Conservation (phyloP, 2,797 vertebrate genomes). For the Kryptolebias ocellatus region DNA sequence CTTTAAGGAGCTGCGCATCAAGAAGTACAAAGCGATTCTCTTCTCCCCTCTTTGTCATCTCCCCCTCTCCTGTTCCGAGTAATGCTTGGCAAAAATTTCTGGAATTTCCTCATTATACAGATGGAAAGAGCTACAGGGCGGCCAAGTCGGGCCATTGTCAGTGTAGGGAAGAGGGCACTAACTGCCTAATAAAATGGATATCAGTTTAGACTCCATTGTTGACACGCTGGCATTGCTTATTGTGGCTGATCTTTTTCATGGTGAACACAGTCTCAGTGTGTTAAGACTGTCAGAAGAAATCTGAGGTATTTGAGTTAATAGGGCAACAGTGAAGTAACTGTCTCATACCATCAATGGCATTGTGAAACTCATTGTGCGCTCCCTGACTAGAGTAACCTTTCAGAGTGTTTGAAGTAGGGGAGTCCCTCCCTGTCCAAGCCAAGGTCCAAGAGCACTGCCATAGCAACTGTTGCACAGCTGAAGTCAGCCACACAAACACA, state of each 20-base stretch:
- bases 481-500: slow-evolving; percentile 38
- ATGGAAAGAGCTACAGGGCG: slow-evolving; percentile 43
- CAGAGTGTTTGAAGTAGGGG: slow-evolving; percentile 59
- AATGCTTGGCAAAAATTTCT: slow-evolving; percentile 68
- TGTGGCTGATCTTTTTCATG: neutral
- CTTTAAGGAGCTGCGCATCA: neutral
- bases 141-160: slow-evolving; percentile 50
- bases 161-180: slow-evolving; percentile 15
- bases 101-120: slow-evolving; percentile 75
- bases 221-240: neutral
- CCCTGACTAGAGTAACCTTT: slow-evolving; percentile 56
- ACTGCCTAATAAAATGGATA: slow-evolving; percentile 20
- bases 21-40: slow-evolving; percentile 13
- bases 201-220: slow-evolving; percentile 12
- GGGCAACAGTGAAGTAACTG: neutral
- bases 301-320: slow-evolving; percentile 10
- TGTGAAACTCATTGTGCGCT: slow-evolving; percentile 15
- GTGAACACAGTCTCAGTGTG: neutral
- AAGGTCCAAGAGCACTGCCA: slow-evolving; percentile 73
- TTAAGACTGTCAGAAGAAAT: slow-evolving; percentile 10
- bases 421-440: slow-evolving; percentile 52
- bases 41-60: slow-evolving; percentile 8
- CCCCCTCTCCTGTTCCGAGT: slow-evolving; percentile 27
- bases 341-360: slow-evolving; percentile 10
- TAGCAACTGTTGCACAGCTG: slow-evolving; percentile 68